phyloP scores from a whole-genome alignment of 2,797 vertebrate genomes.

The Monodelphis domestica region DNA sequence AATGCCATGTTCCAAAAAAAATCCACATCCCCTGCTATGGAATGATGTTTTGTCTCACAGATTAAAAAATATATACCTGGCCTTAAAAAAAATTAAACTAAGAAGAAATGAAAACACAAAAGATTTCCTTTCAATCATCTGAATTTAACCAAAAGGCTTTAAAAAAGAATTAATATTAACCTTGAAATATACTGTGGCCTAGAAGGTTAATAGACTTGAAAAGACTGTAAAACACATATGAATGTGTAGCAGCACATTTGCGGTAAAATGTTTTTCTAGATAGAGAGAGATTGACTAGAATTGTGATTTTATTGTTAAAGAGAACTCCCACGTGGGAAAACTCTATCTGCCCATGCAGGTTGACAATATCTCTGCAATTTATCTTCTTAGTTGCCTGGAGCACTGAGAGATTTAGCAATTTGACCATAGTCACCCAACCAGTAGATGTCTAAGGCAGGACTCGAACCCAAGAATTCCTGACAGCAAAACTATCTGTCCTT shows the following conservation, averaged over 20 bases:
- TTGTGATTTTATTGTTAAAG: not conserved
- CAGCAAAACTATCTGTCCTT: not conserved
- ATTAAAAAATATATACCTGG: not conserved
- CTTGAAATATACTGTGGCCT: constrained; percentile 38
- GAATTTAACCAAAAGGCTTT: constrained; percentile 36
- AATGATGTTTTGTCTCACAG: not conserved
- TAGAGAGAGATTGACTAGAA: not conserved
- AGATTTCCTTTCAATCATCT: not conserved
- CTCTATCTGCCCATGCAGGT: not conserved
- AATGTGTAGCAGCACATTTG: not conserved
- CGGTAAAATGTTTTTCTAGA: not conserved
- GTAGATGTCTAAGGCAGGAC: not conserved
- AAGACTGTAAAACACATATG: not conserved
- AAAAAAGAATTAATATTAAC: constrained; percentile 25
- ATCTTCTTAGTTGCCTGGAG: not conserved
- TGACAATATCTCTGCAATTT: too few relatives aligned
- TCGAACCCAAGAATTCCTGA: not conserved
- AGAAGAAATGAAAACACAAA: not conserved
- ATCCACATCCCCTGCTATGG: not conserved
- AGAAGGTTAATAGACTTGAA: not conserved
- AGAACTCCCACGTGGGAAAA: not conserved
- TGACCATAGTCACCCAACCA: not conserved
- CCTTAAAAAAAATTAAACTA: constrained; percentile 24
- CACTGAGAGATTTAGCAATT: not conserved
- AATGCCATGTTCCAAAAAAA: not conserved